Evolutionary conservation across 2,113 vertebrate species (phyloP).

Genomic region (Scalopus aquaticus): DNA sequence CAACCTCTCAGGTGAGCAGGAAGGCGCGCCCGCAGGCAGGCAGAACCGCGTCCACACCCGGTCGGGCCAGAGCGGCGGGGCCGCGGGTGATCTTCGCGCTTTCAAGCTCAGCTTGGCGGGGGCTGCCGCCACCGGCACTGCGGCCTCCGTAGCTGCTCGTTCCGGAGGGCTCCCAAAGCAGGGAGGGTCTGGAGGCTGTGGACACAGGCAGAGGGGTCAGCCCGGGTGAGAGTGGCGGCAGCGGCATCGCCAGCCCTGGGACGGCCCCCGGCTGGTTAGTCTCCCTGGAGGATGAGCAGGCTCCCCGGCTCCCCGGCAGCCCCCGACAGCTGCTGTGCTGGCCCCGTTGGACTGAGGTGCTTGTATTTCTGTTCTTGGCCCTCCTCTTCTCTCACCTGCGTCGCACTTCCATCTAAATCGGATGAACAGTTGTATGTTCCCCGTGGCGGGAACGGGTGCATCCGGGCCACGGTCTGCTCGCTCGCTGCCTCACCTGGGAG

Average conservation of each 20-base stretch:
- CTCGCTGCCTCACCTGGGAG: not conserved
- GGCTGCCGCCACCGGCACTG: accelerated
- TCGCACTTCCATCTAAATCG: not conserved
- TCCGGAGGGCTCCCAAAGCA: not conserved
- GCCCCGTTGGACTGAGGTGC: not conserved
- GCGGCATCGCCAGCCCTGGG: not conserved
- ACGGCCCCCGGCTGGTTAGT: not conserved
- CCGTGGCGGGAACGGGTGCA: not conserved
- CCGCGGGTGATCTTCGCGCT: no score
- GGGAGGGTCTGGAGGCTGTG: not conserved
- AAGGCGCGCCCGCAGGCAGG: no score
- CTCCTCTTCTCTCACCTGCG: not conserved
- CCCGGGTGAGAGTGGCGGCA: not conserved
- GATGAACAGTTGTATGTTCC: not conserved
- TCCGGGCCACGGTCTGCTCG: not conserved
- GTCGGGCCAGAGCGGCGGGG: no score
- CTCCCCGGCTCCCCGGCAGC: not conserved
- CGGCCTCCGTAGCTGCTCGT: accelerated
- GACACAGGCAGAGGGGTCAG: not conserved
- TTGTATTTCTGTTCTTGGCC: not conserved
- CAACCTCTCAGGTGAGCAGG: no score
- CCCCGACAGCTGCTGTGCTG: not conserved
- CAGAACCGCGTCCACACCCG: no score
- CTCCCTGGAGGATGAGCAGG: not conserved
- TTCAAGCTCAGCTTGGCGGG: not conserved